Base-by-base conservation (phyloP, 1,140 invertebrate genomes). In the Apis laboriosa region DNA sequence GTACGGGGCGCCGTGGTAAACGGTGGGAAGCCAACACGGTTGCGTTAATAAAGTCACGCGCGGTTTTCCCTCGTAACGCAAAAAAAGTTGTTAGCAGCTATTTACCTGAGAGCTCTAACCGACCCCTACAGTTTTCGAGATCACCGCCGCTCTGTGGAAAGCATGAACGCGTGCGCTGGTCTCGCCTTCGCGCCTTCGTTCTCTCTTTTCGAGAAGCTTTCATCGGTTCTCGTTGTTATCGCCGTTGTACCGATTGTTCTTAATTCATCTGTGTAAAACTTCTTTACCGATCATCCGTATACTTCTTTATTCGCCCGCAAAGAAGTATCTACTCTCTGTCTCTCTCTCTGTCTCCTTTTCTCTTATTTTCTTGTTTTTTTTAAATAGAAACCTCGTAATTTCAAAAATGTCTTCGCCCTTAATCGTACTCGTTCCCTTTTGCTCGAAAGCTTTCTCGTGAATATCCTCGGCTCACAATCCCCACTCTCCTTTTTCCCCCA, bases 31-130 rank as follows among this genome's bases (percentile, higher is more conserved):
- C 21, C 67, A 53, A 15, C 67, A 24, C 67, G 67, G 34, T 43
- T 43, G 34, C 49, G 75, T 77, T 66, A 77, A 55, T 66, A 78
- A n/a, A 60, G 28, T 21, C 67, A 11, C 24, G 67, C 68, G 61
- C 28, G 17, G 53, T n/a, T 28, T 43, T 58, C 17, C n/a, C 51
- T 43, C 11, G n/a, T 11, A 56, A 53, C 60, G 61, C 21, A 34
- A 66, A 74, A 51, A 63, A 75, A 61, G 28, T 80, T 56, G 71
- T 80, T 80, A 66, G 61, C 51, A 28, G 79, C 79, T 66, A 80
- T 80, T 80, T 80, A 80, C 71, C 61, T n/a, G 61, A 80, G 79
- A 61, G 71, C 61, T 80, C 79, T 80, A 80, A 67, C 71, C 71
- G 53, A 66, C 71, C 78, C 51, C 61, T 53, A 67, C 60, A 64